phyloP scores from a whole-genome alignment of 2,888 invertebrate genomes.

The Chydorus sphaericus region DNA sequence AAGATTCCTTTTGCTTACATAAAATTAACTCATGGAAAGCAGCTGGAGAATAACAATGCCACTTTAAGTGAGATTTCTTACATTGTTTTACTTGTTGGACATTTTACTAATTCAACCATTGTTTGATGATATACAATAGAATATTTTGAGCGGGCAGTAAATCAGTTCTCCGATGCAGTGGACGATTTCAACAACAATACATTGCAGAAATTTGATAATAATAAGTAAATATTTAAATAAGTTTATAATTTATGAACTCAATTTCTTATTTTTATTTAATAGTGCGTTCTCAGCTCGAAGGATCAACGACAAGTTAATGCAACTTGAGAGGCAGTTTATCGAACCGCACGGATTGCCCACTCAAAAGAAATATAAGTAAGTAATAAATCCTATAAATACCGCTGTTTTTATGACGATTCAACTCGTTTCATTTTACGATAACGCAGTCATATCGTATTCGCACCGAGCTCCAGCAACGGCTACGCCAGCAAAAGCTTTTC shows the following conservation, averaged over 20 bases:
- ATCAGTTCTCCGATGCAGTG: not conserved
- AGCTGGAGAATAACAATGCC: constrained; percentile 10
- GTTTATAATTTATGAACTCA: not conserved
- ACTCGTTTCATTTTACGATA: not conserved
- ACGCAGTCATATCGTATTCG: constrained; percentile 21
- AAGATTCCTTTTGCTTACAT: constrained; percentile 9
- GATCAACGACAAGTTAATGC: constrained; percentile 27
- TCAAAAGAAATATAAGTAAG: constrained; percentile 6
- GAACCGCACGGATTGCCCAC: constrained; percentile 26
- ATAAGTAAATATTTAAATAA: not conserved
- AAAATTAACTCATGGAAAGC: not conserved
- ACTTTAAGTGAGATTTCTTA: constrained; percentile 16
- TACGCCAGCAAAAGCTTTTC: constrained; percentile 21
- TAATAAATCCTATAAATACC: not conserved
- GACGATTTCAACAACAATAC: not conserved
- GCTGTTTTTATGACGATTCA: not conserved
- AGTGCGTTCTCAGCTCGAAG: constrained; percentile 22
- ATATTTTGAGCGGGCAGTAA: not conserved
- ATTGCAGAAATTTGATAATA: not conserved
- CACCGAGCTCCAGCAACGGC: constrained; percentile 19
- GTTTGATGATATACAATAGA: not conserved
- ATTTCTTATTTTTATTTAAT: too few species aligned
- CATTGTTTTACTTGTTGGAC: too few species aligned
- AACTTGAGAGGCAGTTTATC: constrained; percentile 29
- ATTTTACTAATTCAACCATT: too few species aligned